phyloP scores from a whole-genome alignment of 1,140 invertebrate genomes.

The Tribolium madens region DNA sequence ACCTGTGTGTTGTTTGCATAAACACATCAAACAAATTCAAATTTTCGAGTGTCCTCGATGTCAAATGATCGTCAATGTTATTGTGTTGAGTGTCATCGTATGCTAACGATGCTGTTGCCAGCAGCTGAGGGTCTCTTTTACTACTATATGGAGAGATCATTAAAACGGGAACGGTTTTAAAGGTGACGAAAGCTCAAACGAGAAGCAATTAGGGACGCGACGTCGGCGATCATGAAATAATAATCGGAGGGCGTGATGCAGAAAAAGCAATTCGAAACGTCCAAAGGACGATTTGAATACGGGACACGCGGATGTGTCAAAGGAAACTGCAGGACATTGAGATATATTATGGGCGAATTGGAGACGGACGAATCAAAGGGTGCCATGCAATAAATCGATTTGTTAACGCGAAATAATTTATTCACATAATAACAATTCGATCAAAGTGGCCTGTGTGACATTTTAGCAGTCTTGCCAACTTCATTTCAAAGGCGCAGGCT shows the following conservation, averaged over 20 bases:
- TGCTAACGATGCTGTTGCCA: neutral
- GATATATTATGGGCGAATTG: constrained; percentile 42
- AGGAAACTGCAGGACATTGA: constrained; percentile 4
- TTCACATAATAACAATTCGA: neutral
- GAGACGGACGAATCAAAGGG: neutral
- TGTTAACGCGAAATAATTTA: neutral
- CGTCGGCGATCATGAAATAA: neutral
- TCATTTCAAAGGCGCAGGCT: too few relatives aligned
- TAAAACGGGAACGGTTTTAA: neutral
- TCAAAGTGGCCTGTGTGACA: too few relatives aligned
- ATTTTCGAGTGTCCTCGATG: constrained; percentile 49
- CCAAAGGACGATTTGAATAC: neutral
- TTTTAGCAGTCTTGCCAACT: too few relatives aligned
- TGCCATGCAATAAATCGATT: neutral
- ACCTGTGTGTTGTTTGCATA: constrained; percentile 9
- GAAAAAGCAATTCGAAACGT: neutral
- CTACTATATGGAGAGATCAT: neutral
- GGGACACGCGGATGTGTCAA: neutral
- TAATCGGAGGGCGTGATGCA: neutral
- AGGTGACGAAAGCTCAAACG: neutral
- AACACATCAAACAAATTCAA: constrained; percentile 40
- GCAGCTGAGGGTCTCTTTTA: neutral
- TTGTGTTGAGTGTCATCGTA: constrained; percentile 13
- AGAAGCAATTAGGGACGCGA: neutral
- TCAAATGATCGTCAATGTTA: constrained; percentile 32